Evolutionary conservation across 2,797 vertebrate genomes (phyloP), one percentile per base, ranked within the genome.

Genomic region (Macroramphosus scolopax): DNA sequence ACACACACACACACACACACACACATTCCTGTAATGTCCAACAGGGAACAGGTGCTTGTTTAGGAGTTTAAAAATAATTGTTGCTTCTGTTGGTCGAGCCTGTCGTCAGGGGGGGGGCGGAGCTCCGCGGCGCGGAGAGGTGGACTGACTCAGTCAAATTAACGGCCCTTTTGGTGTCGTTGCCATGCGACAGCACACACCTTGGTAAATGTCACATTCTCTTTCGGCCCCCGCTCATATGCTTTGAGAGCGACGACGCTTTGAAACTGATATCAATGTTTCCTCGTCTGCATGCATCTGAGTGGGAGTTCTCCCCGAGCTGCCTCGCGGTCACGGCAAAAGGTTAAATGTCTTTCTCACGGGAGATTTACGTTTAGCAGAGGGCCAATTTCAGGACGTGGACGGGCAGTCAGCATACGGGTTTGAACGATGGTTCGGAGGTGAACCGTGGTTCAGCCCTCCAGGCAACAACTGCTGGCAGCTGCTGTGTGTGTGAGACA

Each of bases 151-250:
- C 69, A 55, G 51, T 57, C 47, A 68, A 82, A 82, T 76, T 51
- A 75, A 69, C 64, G 61, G 54, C 38, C n/a, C 50, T 77, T 83
- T 83, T 72, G 52, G 63, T 78, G 68, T 70, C 68, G 64, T 85
- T 80, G 67, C 86, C 64, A 68, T 51, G 82, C 61, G 18, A 84
- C 78, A 68, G 71, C 82, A 82, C 74, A 81, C 79, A 76, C 77
- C 82, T 78, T 74, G 59, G 45, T 3, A 82, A 80, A 88, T 80
- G 73, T 78, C 78, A 78, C 72, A 56, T 67, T 82, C 46, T 67
- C 53, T 22, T 47, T 58, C 7, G 32, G 58, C 51, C 50, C 14
- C 39, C 9, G 49, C 67, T 79, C 42, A 36, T 57, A 50, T n/a
- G 62, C 68, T 42, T 42, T 42, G 12, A 59, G 45, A 71, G 68